A percentile compares a stretch with the other conserved stretches of the same genome.
phyloP scores from a whole-genome alignment of 2,888 invertebrate genomes.

The Ichneumoninae sp. region DNA sequence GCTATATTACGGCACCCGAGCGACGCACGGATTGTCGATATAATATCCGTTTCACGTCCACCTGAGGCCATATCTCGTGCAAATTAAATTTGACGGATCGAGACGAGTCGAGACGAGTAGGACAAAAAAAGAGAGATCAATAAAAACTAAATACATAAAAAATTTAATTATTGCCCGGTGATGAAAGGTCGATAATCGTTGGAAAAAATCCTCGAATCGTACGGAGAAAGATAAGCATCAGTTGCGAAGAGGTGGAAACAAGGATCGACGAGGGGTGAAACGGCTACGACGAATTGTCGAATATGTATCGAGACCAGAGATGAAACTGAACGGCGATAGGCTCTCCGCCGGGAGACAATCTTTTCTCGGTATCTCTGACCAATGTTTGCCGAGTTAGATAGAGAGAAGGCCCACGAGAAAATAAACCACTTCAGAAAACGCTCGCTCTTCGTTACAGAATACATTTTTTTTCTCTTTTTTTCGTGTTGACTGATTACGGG shows the following conservation, averaged over 20 bases:
- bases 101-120: not conserved
- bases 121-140: not conserved
- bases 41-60: not conserved
- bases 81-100: not conserved
- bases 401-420: conserved; percentile 75
- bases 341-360: conserved; percentile 60
- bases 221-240: not conserved
- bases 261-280: not conserved
- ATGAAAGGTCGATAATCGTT: conserved; percentile 34
- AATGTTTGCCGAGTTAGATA: conserved; percentile 78
- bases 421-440: conserved; percentile 82
- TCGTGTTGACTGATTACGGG: conserved; percentile 74
- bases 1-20: not conserved
- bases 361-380: conserved; percentile 78
- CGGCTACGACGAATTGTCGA: conserved; percentile 34
- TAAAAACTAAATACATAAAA: not conserved
- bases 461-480: conserved; percentile 76
- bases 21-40: conserved; percentile 3
- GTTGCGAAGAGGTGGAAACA: not conserved
- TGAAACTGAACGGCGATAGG: conserved; percentile 52
- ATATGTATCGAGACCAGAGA: conserved; percentile 56
- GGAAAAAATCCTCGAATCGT: not conserved
- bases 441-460: conserved; percentile 72
- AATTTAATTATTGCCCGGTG: not conserved
- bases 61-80: conserved; percentile 1